A percentile compares a stretch with the other conserved stretches of the same genome.
Evolutionary conservation across 2,113 vertebrate species (phyloP).

Genomic region (Casuarius casuarius): DNA sequence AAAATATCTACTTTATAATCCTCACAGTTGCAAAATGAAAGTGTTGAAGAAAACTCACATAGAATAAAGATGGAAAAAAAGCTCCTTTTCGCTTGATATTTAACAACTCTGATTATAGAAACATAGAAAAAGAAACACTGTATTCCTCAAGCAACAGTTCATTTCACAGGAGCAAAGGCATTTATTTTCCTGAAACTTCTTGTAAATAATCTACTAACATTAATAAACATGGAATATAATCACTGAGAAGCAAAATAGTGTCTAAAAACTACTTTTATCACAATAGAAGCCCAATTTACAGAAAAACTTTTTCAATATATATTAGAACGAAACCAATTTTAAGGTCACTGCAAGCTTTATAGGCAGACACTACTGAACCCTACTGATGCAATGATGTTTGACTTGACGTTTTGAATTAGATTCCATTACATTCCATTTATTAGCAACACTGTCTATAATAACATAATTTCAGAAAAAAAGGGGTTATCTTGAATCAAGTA

Average conservation of each 20-base stretch:
- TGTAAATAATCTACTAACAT: neutral
- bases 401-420: neutral
- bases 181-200: neutral
- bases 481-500: neutral
- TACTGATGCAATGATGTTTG: neutral
- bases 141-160: neutral
- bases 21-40: constrained; percentile 4
- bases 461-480: neutral
- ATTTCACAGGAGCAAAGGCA: neutral
- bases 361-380: neutral
- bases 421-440: neutral
- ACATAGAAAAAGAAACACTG: neutral
- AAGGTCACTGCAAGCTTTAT: neutral
- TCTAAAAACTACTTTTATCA: neutral
- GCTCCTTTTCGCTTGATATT: neutral
- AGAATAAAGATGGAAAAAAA: neutral
- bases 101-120: neutral
- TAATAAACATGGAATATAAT: neutral
- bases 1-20: neutral
- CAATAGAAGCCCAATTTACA: neutral
- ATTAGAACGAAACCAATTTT: neutral
- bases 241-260: neutral
- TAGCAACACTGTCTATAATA: neutral
- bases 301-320: neutral
- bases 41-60: neutral